Percentiles rank a stretch among this genome's conserved stretches.
phyloP scores from a whole-genome alignment of 2,888 invertebrate genomes.

The Elegia similella region DNA sequence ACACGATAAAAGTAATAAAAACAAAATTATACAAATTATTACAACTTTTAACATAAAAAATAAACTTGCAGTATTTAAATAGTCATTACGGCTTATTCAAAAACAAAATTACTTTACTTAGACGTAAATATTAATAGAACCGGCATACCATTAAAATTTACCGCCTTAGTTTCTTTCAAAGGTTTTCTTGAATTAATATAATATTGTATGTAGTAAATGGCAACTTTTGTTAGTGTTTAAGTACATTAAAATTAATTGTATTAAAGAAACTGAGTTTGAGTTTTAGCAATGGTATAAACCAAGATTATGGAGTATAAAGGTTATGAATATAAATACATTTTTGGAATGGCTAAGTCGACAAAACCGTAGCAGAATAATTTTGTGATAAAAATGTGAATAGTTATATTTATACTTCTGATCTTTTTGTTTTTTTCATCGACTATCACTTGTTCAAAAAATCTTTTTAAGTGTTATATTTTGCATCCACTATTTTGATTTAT shows the following conservation, averaged over 20 bases:
- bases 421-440: too few species aligned
- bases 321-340: too few species aligned
- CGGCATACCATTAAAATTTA: not conserved
- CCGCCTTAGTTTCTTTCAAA: not conserved
- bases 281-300: too few species aligned
- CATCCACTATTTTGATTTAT: too few species aligned
- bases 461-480: too few species aligned
- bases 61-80: conserved; percentile 30
- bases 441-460: too few species aligned
- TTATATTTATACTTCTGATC: too few species aligned
- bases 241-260: not conserved
- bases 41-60: conserved; percentile 18
- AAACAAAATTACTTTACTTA: conserved; percentile 21
- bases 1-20: not conserved
- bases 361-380: too few species aligned
- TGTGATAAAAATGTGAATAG: too few species aligned
- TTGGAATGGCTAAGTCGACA: too few species aligned
- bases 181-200: not conserved
- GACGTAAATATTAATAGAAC: not conserved
- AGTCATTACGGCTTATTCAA: conserved; percentile 20
- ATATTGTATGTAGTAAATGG: too few species aligned
- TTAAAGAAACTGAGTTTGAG: not conserved
- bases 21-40: not conserved
- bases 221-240: not conserved
- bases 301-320: too few species aligned